Evolutionary conservation across 2,113 vertebrate species (phyloP).

Genomic region (Ophiodon elongatus): DNA sequence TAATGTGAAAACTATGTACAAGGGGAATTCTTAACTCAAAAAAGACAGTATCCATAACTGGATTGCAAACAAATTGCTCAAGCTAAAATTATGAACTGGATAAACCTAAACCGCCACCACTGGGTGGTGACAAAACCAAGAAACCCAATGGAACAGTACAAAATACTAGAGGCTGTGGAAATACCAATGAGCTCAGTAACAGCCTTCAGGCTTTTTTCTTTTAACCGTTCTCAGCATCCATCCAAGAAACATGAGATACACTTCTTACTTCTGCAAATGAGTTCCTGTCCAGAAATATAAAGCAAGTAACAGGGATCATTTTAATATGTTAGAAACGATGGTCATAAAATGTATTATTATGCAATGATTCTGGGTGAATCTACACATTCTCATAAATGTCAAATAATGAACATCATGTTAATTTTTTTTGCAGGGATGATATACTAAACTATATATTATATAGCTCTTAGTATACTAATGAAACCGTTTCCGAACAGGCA

Average conservation of each 20-base stretch:
- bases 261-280: background rate
- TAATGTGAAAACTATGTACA: background rate
- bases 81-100: background rate
- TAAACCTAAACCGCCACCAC: slow-evolving; percentile 44
- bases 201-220: background rate
- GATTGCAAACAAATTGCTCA: background rate
- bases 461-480: background rate
- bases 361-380: background rate
- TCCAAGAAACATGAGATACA: background rate
- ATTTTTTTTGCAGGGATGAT: background rate
- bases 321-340: background rate
- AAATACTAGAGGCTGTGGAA: background rate
- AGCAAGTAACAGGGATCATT: background rate
- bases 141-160: background rate
- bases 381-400: background rate
- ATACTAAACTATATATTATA: background rate
- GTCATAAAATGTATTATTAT: background rate
- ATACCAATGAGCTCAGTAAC: background rate
- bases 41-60: background rate
- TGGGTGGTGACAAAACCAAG: slow-evolving; percentile 62
- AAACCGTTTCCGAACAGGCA: background rate
- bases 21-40: background rate
- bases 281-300: background rate
- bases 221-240: background rate
- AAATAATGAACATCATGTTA: background rate